phyloP scores from a whole-genome alignment of 2,888 invertebrate genomes.

The Crepidodera aurea region DNA sequence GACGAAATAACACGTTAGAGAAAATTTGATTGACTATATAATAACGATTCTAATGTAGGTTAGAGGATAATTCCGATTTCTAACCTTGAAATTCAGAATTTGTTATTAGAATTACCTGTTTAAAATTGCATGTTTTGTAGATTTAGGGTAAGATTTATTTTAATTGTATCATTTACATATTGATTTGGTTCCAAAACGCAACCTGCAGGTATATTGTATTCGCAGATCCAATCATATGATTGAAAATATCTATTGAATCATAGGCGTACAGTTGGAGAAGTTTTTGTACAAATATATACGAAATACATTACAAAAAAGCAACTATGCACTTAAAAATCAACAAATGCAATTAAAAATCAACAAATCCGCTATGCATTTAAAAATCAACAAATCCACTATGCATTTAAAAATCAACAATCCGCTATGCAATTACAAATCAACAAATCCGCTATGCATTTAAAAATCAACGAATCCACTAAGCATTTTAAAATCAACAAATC shows the following conservation, averaged over 20 bases:
- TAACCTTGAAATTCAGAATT: slow-evolving; percentile 5
- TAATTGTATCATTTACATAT: slow-evolving; percentile 36
- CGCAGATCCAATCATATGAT: background rate
- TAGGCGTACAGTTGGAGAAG: background rate
- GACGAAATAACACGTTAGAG: slow-evolving; percentile 38
- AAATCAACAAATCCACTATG: no score
- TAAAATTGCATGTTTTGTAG: slow-evolving; percentile 36
- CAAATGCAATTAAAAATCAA: no score
- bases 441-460: no score
- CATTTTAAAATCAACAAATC: no score
- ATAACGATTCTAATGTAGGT: slow-evolving; percentile 28
- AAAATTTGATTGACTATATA: slow-evolving; percentile 41
- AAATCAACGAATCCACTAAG: no score
- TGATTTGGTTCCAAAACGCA: slow-evolving; percentile 3
- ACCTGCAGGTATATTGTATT: background rate
- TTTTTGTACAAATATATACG: no score
- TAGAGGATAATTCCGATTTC: background rate
- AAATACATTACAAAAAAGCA: no score
- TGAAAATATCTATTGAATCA: background rate
- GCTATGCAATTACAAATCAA: no score
- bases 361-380: no score
- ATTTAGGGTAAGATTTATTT: slow-evolving; percentile 28
- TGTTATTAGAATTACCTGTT: slow-evolving; percentile 10
- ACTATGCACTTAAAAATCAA: no score
- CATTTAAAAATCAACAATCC: no score